Evolutionary conservation across 2,113 vertebrate genomes (phyloP), one percentile per base, ranked within the genome.

Genomic region (Megaleporinus macrocephalus): DNA sequence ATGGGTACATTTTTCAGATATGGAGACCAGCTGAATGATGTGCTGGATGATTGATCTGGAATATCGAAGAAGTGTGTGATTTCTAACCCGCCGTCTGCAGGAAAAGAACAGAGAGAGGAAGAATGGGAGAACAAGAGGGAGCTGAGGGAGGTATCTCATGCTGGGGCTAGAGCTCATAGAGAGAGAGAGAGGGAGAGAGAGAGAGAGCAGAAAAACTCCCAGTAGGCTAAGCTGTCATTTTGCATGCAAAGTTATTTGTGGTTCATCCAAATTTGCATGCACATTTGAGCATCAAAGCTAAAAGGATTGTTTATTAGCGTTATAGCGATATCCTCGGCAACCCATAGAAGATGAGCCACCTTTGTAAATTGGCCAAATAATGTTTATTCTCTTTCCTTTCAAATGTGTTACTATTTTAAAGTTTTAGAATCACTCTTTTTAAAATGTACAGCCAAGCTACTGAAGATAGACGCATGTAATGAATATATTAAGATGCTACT

Each of bases 161-260:
- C 53, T 55, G 53, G 53, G 20, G 53, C 20, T 55, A 22, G 53
- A 22, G 53, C 44, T 47, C 44, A 51, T 3, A 22, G 16, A 55
- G 18, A 55, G 57, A 61, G n/a, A 61, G 57, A 26, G n/a, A 61
- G 57, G 7, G 53, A n/a, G 53, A 57, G 22, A 57, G 20, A 22
- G 53, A 57, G 53, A 57, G 53, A 57, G 53, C 18, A 57, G 53
- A n/a, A 22, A 9, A 4, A 61, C 57, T 61, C 57, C 57, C 57
- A 61, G 57, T 61, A 26, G 57, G 24, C 14, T 11, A 24, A 61
- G 57, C 57, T 24, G 57, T 61, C 57, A 26, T 61, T 57, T 61
- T 61, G 57, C n/a, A 61, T 61, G 57, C 57, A 26, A 61, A 26
- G 57, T 61, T 61, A 61, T 61, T 26, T 61, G 57, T 61, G 57